Conservation (phyloP, 2,113 vertebrate species). For the Tachuris rubrigastra region DNA sequence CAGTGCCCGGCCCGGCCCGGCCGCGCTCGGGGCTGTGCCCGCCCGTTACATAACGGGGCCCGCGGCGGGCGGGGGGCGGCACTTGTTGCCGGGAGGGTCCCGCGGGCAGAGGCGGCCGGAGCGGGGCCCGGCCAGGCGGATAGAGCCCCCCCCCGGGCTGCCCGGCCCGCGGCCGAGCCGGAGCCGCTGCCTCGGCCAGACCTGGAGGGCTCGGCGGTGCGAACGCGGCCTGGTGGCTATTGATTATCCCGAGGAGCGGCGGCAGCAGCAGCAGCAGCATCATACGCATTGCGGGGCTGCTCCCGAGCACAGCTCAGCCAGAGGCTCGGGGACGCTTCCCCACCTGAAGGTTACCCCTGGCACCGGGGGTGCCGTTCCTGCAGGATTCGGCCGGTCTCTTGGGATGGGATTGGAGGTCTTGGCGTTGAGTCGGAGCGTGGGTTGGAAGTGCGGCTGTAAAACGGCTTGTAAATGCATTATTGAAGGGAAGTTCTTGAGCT, state of each 20-base stretch:
- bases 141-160: not conserved
- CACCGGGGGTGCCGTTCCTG: not conserved
- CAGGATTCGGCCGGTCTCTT: not conserved
- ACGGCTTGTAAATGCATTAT: not conserved
- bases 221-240: not conserved
- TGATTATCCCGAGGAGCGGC: slow-evolving; percentile 40
- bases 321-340: slow-evolving; percentile 6
- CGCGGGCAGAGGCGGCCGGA: not conserved
- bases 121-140: not conserved
- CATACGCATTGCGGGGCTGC: slow-evolving; percentile 89
- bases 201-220: not conserved
- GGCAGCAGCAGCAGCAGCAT: slow-evolving; percentile 39
- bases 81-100: slow-evolving; percentile 12
- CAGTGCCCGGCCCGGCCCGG: not conserved
- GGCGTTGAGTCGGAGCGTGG: not conserved
- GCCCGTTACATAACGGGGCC: slow-evolving; percentile 23
- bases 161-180: not conserved
- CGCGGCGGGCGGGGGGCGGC: not conserved
- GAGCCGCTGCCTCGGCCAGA: not conserved
- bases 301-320: slow-evolving; percentile 48
- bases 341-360: slow-evolving; percentile 43
- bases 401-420: not conserved
- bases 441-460: not conserved
- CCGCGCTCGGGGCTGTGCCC: not conserved
- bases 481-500: not conserved